These are phyloP conservation scores for Argentina silus DNA, from an alignment of 2,797 vertebrate genomes.

Conservation along the genomic window DNA sequence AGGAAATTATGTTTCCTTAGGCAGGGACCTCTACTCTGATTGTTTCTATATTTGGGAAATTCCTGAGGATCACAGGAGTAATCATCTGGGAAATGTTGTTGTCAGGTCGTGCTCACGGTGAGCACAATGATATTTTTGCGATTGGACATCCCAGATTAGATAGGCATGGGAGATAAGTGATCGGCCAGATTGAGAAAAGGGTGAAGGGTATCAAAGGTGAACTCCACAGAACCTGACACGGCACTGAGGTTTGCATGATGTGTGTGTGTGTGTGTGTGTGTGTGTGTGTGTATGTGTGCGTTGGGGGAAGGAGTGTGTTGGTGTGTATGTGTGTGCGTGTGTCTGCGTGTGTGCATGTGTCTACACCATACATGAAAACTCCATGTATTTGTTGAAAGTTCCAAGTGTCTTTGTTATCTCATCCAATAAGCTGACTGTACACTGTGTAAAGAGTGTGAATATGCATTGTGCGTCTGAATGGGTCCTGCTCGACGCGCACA, in stretches of 20 bases:
- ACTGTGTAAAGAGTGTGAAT: too few relatives aligned
- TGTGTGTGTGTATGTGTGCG: neutral
- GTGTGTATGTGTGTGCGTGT: constrained; percentile 19
- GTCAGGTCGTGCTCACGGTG: constrained; percentile 18
- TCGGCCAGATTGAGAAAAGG: neutral
- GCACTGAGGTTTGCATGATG: neutral
- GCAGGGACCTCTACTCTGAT: constrained; percentile 53
- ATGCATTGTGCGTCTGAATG: neutral
- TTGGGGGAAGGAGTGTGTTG: neutral
- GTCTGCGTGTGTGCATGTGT: neutral
- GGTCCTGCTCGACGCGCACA: neutral
- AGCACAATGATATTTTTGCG: constrained; percentile 22
- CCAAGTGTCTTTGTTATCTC: too few relatives aligned
- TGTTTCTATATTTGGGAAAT: constrained; percentile 72
- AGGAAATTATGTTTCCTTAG: constrained; percentile 71
- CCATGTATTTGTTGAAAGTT: too few relatives aligned
- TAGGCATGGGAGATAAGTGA: constrained; percentile 35
- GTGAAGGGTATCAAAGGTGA: constrained; percentile 46
- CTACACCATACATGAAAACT: too few relatives aligned
- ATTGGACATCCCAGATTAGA: constrained; percentile 35
- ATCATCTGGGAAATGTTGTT: constrained; percentile 36
- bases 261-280: constrained; percentile 9
- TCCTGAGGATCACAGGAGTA: constrained; percentile 48
- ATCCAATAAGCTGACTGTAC: too few relatives aligned
- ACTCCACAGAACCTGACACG: neutral